Percentiles rank a stretch among this genome's conserved stretches.
phyloP scores from a whole-genome alignment of 2,888 invertebrate genomes.

The Aproaerema taeniolella region DNA sequence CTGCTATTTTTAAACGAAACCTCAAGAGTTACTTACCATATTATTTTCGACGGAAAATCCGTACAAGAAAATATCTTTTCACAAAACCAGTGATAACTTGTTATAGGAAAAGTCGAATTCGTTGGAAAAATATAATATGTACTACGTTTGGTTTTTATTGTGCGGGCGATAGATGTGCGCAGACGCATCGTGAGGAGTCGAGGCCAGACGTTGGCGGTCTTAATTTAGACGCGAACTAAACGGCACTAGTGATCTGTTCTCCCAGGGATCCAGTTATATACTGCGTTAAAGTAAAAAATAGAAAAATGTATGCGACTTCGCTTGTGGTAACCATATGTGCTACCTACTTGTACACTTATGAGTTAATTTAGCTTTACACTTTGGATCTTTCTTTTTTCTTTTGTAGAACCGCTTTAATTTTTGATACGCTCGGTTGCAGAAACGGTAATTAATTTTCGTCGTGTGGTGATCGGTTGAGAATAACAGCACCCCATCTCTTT shows the following conservation, averaged over 20 bases:
- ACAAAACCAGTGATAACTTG: conserved; percentile 22
- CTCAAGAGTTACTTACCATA: conserved; percentile 37
- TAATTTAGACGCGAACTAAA: conserved; percentile 66
- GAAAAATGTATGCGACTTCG: conserved; percentile 15
- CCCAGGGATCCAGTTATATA: conserved; percentile 60
- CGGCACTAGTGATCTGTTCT: conserved; percentile 48
- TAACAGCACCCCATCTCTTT: too few species aligned
- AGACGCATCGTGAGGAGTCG: conserved; percentile 54
- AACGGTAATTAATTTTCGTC: too few species aligned
- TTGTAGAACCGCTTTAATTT: too few species aligned
- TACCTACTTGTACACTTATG: neutral
- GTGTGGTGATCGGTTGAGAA: too few species aligned
- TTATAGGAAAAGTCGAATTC: conserved; percentile 48
- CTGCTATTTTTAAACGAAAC: conserved; percentile 31
- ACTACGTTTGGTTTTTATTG: conserved; percentile 67
- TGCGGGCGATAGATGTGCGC: conserved; percentile 53
- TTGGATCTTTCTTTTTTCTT: too few species aligned
- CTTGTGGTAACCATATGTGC: conserved; percentile 38
- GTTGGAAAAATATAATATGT: conserved; percentile 68
- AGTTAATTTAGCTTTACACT: neutral
- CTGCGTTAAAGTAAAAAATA: conserved; percentile 30
- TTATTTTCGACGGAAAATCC: conserved; percentile 21
- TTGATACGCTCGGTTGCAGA: too few species aligned
- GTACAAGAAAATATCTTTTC: conserved; percentile 17
- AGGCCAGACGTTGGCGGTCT: conserved; percentile 62